Evolutionary conservation across 2,797 vertebrate species (phyloP), one percentile per base, ranked within the genome.

Genomic region (Cygnus olor): DNA sequence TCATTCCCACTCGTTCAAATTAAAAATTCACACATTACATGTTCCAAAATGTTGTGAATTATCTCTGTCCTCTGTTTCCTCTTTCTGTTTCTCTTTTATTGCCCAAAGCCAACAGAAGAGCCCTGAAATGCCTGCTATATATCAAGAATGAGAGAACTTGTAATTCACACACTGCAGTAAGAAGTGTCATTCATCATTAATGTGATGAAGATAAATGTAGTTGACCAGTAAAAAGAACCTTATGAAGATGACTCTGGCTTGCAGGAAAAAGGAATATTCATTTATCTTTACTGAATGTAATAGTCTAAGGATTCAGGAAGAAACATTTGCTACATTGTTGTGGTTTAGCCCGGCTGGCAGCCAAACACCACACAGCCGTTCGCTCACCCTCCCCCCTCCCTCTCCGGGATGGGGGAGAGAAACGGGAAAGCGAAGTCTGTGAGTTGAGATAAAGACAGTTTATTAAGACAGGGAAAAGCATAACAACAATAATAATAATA

Each of bases 101-200:
- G 15, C 40, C 20, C 44, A 82, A 91, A 77, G 20, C 20, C 60
- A 82, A 64, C 22, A 85, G 57, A 77, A 86, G 74, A 91, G 71
- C 85, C 22, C 6, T 44, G 80, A 95, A n/a, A 19, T 77, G 8
- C 54, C 53, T 5, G 9, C 66, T 73, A 79, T 80, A 42, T 86
- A 42, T 64, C 40, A 77, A 76, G 44, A 79, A 76, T 49, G 15
- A 91, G n/a, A 87, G 32, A 91, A 84, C 40, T 36, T 76, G 14
- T 82, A 80, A 86, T 86, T 91, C 63, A 53, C 60, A 61, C 1
- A 66, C 12, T 58, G 27, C 36, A 77, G 34, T 32, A 88, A 57
- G 56, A 94, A 88, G 28, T 80, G 78, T 10, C 51, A 82, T 93
- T 94, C 57, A 60, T 92, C 80, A 88, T 94, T 95, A 91, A 86